Percentiles rank a stretch among this genome's conserved stretches.
These are phyloP conservation scores for Myotis vivesi DNA, from an alignment of 2,797 vertebrate species.

Conservation along the genomic window DNA sequence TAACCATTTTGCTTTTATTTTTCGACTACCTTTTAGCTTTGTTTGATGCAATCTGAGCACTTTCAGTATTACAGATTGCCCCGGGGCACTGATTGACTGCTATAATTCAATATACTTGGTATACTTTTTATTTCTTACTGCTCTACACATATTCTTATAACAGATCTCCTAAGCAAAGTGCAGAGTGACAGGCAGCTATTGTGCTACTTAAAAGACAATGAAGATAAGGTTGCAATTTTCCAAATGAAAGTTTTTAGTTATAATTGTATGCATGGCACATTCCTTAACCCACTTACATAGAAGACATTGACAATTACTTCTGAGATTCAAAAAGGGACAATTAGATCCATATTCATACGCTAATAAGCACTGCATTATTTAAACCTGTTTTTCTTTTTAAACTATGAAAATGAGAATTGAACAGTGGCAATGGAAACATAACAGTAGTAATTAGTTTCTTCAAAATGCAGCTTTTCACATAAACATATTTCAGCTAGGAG, in stretches of 20 bases:
- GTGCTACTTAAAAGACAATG: conserved; percentile 57
- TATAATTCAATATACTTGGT: neutral
- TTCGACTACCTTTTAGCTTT: conserved; percentile 36
- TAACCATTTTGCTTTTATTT: conserved; percentile 51
- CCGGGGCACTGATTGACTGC: neutral
- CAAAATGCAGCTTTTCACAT: conserved; percentile 46
- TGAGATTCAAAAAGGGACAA: conserved; percentile 49
- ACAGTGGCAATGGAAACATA: conserved; percentile 13
- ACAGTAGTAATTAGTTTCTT: conserved; percentile 59
- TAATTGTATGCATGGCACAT: conserved; percentile 44
- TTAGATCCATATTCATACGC: conserved; percentile 61
- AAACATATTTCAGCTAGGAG: conserved; percentile 51
- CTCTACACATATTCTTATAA: neutral
- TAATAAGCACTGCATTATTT: conserved; percentile 69
- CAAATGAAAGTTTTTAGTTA: conserved; percentile 58
- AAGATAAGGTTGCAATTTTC: conserved; percentile 56
- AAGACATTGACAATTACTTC: conserved; percentile 53
- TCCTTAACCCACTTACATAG: conserved; percentile 59
- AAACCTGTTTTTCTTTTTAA: conserved; percentile 63
- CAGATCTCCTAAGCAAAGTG: neutral
- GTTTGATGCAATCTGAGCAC: conserved; percentile 8
- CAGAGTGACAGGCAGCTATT: conserved; percentile 45
- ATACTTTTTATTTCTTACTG: neutral
- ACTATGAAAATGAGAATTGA: conserved; percentile 57
- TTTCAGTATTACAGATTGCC: neutral